Percentiles rank a stretch among this genome's conserved stretches.
Conservation (phyloP, 2,888 invertebrate species). For the Lapara coniferarum region DNA sequence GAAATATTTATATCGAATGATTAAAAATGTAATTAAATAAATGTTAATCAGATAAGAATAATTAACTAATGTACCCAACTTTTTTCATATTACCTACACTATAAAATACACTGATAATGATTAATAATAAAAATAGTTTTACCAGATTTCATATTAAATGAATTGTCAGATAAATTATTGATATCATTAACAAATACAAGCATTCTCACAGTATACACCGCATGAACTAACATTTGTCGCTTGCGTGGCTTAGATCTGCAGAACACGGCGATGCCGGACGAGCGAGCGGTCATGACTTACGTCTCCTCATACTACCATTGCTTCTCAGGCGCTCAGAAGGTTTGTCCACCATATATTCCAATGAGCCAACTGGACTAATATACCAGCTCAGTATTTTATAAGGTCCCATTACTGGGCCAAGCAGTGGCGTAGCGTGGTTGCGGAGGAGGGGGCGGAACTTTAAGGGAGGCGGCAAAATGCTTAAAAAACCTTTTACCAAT, state of each 20-base stretch:
- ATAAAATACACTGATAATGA: no score
- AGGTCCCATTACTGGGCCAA: not conserved
- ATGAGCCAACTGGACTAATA: slow-evolving; percentile 23
- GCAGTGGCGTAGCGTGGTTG: no score
- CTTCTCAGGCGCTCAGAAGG: slow-evolving; percentile 99
- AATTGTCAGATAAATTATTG: slow-evolving; percentile 10
- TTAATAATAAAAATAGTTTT: no score
- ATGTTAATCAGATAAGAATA: no score
- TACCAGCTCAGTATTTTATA: not conserved
- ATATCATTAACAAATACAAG: slow-evolving; percentile 43
- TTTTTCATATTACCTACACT: no score
- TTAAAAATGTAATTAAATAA: no score
- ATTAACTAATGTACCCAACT: no score
- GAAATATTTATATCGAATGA: no score
- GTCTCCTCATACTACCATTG: slow-evolving; percentile 99
- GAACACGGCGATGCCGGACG: slow-evolving; percentile 99
- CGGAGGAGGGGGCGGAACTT: no score
- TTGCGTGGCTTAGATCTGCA: slow-evolving; percentile 92
- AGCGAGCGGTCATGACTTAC: slow-evolving; percentile 99
- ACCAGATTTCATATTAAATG: no score
- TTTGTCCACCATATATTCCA: slow-evolving; percentile 75
- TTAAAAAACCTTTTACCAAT: no score
- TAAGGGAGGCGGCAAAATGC: no score
- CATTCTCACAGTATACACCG: slow-evolving; percentile 58
- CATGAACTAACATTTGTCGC: slow-evolving; percentile 80